phyloP scores from a whole-genome alignment of 2,888 invertebrate genomes.

The Xestia rhomboidea region DNA sequence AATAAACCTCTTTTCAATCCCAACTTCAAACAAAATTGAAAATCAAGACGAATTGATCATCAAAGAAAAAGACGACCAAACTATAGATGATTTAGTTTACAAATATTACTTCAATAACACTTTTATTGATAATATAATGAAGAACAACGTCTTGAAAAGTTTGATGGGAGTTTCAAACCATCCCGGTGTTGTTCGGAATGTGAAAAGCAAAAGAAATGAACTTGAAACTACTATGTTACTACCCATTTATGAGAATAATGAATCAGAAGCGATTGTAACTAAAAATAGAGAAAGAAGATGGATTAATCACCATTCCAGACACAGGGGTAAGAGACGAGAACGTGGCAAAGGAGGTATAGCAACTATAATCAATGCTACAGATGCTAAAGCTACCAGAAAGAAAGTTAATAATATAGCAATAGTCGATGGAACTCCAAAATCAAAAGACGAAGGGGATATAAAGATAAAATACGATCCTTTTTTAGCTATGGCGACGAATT shows the following conservation, averaged over 20 bases:
- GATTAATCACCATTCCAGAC: slow-evolving; percentile 77
- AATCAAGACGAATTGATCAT: slow-evolving; percentile 83
- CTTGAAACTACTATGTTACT: slow-evolving; percentile 76
- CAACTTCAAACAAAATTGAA: slow-evolving; percentile 71
- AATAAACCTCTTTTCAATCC: slow-evolving; percentile 84
- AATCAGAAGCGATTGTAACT: slow-evolving; percentile 29
- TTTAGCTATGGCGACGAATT: slow-evolving; percentile 80
- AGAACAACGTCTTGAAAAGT: slow-evolving; percentile 77
- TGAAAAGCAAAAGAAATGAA: slow-evolving; percentile 79
- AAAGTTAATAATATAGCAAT: slow-evolving; percentile 1
- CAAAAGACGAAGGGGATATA: slow-evolving; percentile 28
- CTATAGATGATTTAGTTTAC: slow-evolving; percentile 85
- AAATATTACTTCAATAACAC: slow-evolving; percentile 89
- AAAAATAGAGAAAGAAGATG: slow-evolving; percentile 78
- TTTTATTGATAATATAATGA: slow-evolving; percentile 84
- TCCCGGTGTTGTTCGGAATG: slow-evolving; percentile 63
- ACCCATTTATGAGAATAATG: slow-evolving; percentile 72
- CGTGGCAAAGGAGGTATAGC: slow-evolving; percentile 57
- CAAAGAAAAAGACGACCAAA: slow-evolving; percentile 83
- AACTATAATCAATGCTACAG: slow-evolving; percentile 43
- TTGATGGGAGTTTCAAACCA: slow-evolving; percentile 69
- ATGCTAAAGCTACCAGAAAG: slow-evolving; percentile 21
- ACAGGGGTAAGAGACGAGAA: slow-evolving; percentile 63
- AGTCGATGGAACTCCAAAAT: slow-evolving; percentile 6
- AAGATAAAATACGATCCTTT: slow-evolving; percentile 75